Base-by-base conservation (phyloP, 2,888 invertebrate species). In the Acanthacorydalis orientalis region DNA sequence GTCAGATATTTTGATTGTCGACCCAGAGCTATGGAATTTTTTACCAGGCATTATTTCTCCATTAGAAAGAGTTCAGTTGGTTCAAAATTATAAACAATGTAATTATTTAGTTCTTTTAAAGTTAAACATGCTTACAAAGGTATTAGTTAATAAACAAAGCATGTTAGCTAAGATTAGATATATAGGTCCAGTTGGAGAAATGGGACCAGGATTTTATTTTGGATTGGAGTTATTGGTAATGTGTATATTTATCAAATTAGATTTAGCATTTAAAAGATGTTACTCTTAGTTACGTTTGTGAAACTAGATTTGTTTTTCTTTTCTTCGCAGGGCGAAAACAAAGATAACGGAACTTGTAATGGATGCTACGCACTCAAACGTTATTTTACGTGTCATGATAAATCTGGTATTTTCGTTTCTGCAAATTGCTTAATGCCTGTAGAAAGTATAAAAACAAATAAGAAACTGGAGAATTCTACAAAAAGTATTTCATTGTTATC, bases 141-240 rank as follows among this genome's bases (percentile, higher is more conserved):
- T 23, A 23, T 23, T 23, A 23, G 23, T 23, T 48, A 57, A 56
- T 39, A 57, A 59, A 48, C 57, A 59, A 47, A 54, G 62, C 44
- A 53, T 58, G 42, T 56, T 64, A 46, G 65, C 70, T 31, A 65
- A 67, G 51, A 68, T 77, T 45, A 68, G 68, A 53, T 75, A 67
- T 55, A 72, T 75, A 54, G 76, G 76, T 33, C 60, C 62, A 44
- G 72, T 74, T 46, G 59, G 64, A 49, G 70, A 75, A 51, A 60
- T 74, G 46, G 73, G 67, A 48, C 59, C 60, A 23, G 68, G 75
- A 52, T 69, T 69, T 56, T 73, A 72, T 57, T 70, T 72, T 58
- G 75, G 74, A 43, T 63, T 77, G 50, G 71, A 74, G 56, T 56
- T 77, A 55, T 63, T 73, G 68, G 76, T 76, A 64, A 66, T 61